Evolutionary conservation across 1,140 invertebrate species (phyloP), one percentile per base, ranked within the genome.

Genomic region (Brachystomella parvula): DNA sequence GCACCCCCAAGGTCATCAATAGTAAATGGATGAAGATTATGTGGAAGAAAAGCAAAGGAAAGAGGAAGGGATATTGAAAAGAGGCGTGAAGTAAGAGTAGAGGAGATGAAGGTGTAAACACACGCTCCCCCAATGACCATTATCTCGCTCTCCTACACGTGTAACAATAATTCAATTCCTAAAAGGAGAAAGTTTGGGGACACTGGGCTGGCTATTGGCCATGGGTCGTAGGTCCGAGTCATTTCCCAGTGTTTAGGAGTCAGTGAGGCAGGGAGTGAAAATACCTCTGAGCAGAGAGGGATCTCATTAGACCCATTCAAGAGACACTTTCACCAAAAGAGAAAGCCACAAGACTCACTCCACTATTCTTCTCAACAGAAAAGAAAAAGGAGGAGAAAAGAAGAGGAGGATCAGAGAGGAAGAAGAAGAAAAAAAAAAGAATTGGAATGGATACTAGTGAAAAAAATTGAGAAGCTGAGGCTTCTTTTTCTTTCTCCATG

Each of bases 71-170:
- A 6, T 24, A 17, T 53, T n/a, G n/a, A n/a, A n/a, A n/a, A n/a
- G 35, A 26, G 24, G 49, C 49, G 49, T 15, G 24, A 53, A 53
- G n/a, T n/a, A n/a, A n/a, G n/a, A 53, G 49, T 53, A 12, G 9
- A 17, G 6, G 12, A 6, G 6, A 17, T 53, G 49, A n/a, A n/a
- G 49, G 49, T 53, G 49, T 53, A 53, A 53, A 53, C 49, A 53
- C 49, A 53, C 49, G 49, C 24, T 24, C 24, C 49, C 49, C 49
- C 49, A 53, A 53, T 53, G 49, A 53, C 49, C 49, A 53, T 53
- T 53, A 53, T 53, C 49, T 53, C 49, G 49, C 49, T 53, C n/a
- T n/a, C 49, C 49, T 53, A 53, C 49, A 53, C 49, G 49, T 53
- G 49, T 53, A 53, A 26, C 49, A 15, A 53, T 53, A 53, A 53